Percentiles rank a stretch among this genome's conserved stretches.
Evolutionary conservation across 2,797 vertebrate species (phyloP).

Genomic region (Gallinago stenura): DNA sequence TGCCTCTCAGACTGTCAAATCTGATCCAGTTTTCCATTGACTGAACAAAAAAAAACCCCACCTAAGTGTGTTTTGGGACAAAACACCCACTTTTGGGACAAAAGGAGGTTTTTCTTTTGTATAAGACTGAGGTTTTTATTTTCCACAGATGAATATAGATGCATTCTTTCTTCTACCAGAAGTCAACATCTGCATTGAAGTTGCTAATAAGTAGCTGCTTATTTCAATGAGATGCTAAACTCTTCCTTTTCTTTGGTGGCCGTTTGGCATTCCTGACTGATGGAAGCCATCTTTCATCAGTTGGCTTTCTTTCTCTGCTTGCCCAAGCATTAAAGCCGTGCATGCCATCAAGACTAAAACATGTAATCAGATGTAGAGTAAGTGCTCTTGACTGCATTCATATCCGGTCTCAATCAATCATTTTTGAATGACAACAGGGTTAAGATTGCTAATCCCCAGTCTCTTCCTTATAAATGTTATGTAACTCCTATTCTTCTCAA

Average conservation of each 20-base stretch:
- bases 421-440: not conserved
- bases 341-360: not conserved
- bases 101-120: not conserved
- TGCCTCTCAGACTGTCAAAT: not conserved
- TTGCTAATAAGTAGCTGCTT: not conserved
- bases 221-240: not conserved
- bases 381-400: not conserved
- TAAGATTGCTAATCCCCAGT: not conserved
- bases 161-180: not conserved
- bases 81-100: not conserved
- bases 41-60: fast-evolving
- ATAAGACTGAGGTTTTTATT: not conserved
- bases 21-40: not conserved
- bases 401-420: not conserved
- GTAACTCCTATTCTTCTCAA: not conserved
- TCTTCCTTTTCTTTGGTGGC: not conserved
- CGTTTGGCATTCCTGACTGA: not conserved
- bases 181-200: not conserved
- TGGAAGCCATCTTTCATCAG: not conserved
- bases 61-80: no score
- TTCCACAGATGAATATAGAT: not conserved
- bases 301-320: not conserved
- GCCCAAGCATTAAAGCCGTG: not conserved
- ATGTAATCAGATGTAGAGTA: not conserved
- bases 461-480: not conserved